Evolutionary conservation across 2,888 invertebrate species (phyloP), one percentile per base, ranked within the genome.

Genomic region (Neoascia interrupta): DNA sequence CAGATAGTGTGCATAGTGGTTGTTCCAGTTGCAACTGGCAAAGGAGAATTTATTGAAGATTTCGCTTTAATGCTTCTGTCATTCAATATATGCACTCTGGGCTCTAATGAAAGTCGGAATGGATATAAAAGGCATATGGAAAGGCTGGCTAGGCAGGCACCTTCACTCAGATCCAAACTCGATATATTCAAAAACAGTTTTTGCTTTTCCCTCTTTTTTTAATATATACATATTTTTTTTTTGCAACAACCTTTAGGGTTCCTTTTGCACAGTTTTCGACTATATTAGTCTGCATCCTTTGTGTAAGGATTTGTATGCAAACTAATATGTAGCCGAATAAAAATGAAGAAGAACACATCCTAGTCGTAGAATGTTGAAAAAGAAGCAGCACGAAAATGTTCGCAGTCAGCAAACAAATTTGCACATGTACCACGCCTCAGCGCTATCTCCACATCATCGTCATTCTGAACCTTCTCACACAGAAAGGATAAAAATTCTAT

Each of bases 331-430:
- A 73, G 79, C 66, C 47, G 60, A 61, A 79, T 56, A 79, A 73
- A 73, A 73, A 68, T 60, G 73, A 66, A 73, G 64, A 79, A 79
- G 66, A 68, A 79, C 60, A 61, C 60, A 66, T 54, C n/a, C n/a
- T n/a, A n/a, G n/a, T n/a, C 60, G 39, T 31, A 34, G 51, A 43
- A 34, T 16, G 34, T 23, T 51, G 72, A 58, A 73, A 61, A 73
- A 73, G 61, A 45, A 76, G 64, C 72, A 72, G 43, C 64, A 45
- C 53, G 16, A 76, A 76, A 76, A 76, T 72, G 64, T 60, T 76
- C 76, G 64, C 47, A 76, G 76, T 76, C 76, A 76, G 76, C 79
- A 79, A 79, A 73, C 79, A 79, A 73, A 79, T 79, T 79, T 79
- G 79, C 79, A 79, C 73, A 79, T 79, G 73, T 79, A 68, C 79